These are phyloP conservation scores for Anguilla rostrata DNA, from an alignment of 2,113 vertebrate species.

Conservation along the genomic window DNA sequence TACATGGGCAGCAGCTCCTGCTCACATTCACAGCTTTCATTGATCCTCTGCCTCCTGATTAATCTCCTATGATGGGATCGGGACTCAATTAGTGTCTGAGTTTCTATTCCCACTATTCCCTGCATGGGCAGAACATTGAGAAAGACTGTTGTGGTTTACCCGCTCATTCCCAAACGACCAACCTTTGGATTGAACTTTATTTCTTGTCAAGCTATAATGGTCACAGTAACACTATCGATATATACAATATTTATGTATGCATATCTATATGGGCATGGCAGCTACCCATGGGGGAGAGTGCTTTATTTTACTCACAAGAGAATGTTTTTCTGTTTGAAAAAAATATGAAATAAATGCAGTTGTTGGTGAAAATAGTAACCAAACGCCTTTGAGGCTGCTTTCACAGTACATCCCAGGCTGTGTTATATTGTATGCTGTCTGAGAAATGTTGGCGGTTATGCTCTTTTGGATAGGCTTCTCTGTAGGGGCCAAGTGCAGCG, in stretches of 20 bases:
- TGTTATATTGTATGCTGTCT: background rate
- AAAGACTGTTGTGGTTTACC: background rate
- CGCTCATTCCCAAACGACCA: background rate
- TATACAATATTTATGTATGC: background rate
- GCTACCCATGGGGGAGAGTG: background rate
- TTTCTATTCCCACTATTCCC: constrained; percentile 21
- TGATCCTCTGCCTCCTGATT: constrained; percentile 8
- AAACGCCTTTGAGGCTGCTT: background rate
- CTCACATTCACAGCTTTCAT: background rate
- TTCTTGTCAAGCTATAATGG: background rate
- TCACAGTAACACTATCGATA: background rate
- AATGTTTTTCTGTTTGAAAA: background rate
- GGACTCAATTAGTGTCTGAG: constrained; percentile 20
- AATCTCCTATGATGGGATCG: constrained; percentile 16
- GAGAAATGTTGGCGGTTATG: background rate
- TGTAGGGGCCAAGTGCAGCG: background rate
- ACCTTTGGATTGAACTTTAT: background rate
- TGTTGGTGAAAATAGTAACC: background rate
- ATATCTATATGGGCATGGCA: background rate
- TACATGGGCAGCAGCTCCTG: constrained; percentile 1
- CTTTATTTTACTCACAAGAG: background rate
- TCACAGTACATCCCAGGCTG: background rate
- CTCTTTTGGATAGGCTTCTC: background rate
- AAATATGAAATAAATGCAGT: background rate
- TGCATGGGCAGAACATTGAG: background rate